Evolutionary conservation across 1,140 invertebrate species (phyloP), one percentile per base, ranked within the genome.

Genomic region (Eupristina koningsbergeri): DNA sequence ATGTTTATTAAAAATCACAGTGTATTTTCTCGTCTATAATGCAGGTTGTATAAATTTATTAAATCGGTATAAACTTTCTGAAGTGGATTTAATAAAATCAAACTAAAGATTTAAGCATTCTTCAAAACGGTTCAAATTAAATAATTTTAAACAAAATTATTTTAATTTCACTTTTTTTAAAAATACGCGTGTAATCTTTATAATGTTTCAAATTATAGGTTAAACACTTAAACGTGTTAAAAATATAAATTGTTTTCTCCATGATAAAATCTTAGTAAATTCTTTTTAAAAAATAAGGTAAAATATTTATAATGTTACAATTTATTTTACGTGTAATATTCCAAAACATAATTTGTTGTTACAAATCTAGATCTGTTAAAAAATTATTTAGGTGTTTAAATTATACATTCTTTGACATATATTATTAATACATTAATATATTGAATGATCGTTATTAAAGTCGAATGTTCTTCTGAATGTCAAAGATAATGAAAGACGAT

Each of bases 361-460:
- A 6, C 64, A 2, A 29, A 67, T 67, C 31, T 36, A 67, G 31
- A 67, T 67, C 64, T 6, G 34, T 36, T 67, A 31, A 36, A 36
- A 36, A 67, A 36, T 67, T 36, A 17, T 67, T 58, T 67, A 34
- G 36, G 36, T 67, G 36, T 67, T 19, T 9, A 67, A 36, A 67
- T 67, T 67, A 67, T 67, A 36, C 22, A 22, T 36, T 13, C 11
- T 36, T 36, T 39, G 64, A 67, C 29, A 22, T 36, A 13, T 36
- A 67, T 67, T 67, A 67, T 36, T 36, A 71, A 67, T 67, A 67
- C 36, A 71, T 71, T 71, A 41, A 26, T 9, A 41, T n/a, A 11
- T 71, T 41, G 36, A 22, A 71, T 71, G 36, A 71, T n/a, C 39
- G 6, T 71, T 71, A 71, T 71, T 71, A 71, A 71, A 41, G 19